Evolutionary conservation across 2,113 vertebrate genomes (phyloP).

Genomic region (Cnemophilus loriae): DNA sequence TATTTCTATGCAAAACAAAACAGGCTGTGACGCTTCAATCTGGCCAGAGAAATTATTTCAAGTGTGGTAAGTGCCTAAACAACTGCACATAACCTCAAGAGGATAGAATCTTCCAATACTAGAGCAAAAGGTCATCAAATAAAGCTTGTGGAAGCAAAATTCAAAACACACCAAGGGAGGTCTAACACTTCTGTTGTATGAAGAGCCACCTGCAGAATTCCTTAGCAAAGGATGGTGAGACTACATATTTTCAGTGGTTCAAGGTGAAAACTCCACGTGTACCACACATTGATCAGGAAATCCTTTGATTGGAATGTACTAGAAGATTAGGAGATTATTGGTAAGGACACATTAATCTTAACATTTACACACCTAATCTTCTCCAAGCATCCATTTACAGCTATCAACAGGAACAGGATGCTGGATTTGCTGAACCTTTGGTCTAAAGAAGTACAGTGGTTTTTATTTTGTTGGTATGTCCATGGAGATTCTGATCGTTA

Average conservation of each 20-base stretch:
- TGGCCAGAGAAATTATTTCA: neutral
- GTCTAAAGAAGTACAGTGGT: neutral
- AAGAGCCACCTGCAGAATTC: neutral
- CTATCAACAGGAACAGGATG: neutral
- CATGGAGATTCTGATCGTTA: accelerated
- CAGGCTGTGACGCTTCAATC: neutral
- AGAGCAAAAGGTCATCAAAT: neutral
- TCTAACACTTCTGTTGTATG: accelerated
- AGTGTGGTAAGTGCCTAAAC: neutral
- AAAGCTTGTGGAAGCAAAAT: neutral
- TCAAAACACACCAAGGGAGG: neutral
- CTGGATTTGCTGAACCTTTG: neutral
- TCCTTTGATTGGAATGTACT: neutral
- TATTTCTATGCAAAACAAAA: neutral
- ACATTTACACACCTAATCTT: neutral
- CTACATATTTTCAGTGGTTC: neutral
- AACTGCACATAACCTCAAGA: neutral
- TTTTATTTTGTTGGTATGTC: neutral
- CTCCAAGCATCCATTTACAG: neutral
- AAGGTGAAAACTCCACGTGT: neutral
- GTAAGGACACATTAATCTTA: neutral
- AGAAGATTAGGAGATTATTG: neutral
- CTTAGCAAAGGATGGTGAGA: neutral
- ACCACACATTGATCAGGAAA: neutral
- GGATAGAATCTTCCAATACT: neutral